Base-by-base conservation (phyloP, 2,797 vertebrate genomes). In the Darevskia mixta region DNA sequence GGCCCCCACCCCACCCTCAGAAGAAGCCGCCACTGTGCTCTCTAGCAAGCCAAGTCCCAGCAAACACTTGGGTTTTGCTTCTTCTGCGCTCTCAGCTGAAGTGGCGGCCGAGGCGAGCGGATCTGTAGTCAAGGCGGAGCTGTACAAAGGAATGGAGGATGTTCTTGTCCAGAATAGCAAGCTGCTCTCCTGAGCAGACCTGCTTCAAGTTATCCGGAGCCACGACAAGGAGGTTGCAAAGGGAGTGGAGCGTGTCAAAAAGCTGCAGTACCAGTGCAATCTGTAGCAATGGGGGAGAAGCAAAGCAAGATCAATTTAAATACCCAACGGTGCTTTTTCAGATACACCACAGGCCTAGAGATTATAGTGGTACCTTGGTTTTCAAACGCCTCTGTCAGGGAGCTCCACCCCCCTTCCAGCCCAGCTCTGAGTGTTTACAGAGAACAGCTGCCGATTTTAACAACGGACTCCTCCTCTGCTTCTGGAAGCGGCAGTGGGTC, bases 131-230 rank as follows among this genome's bases (percentile, higher is more conserved):
- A 61, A 97, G 98, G 93, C 99, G 96, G 81, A 99, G 98, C 97
- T 99, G 99, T 94, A 99, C 99, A 64, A 99, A 99, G 95, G 98
- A 98, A 91, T 99, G 99, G 90, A 99, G 98, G 91, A 99, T 98
- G 97, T 98, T 99, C 94, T 98, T 98, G 97, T 99, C 99, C 97
- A 99, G 98, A 94, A 98, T 99, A 94, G 98, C 99, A 93, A 99
- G 98, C 88, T 99, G 99, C 95, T 99, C 99, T 90, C 99, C 99
- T 71, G 98, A 99, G 95, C 99, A 99, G 88, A 99, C 98, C 96
- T 99, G 99, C 96, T 99, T 99, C 91, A 99, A 97, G 95, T 99
- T 99, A 97, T 99, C 99, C n/a, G 99, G 98, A 89, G 98, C 98
- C 61, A 99, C 99, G 20, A 99, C 99, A 95, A 99, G 97, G 90